A percentile compares a stretch with the other conserved stretches of the same genome.
These are phyloP conservation scores for Anoplius nigerrimus DNA, from an alignment of 2,888 invertebrate species.

Conservation along the genomic window DNA sequence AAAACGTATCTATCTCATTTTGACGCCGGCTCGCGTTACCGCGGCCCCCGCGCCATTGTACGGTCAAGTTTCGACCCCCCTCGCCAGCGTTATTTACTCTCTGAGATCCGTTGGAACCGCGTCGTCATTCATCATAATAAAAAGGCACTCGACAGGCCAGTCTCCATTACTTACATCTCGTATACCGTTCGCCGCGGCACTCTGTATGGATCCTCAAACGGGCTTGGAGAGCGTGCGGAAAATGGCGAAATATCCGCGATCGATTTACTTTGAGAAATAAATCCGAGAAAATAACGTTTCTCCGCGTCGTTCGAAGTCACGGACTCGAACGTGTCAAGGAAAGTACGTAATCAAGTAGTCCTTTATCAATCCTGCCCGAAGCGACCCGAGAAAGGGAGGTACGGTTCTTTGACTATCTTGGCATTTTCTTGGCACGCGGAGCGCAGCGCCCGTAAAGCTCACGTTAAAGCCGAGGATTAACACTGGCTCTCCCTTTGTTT, in stretches of 20 bases:
- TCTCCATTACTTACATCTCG: constrained; percentile 41
- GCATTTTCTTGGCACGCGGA: constrained; percentile 4
- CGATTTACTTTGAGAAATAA: neutral
- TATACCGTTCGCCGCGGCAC: neutral
- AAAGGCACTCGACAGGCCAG: constrained; percentile 44
- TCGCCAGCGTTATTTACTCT: constrained; percentile 35
- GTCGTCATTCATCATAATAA: constrained; percentile 59
- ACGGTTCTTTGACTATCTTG: neutral
- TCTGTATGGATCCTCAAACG: too few species aligned
- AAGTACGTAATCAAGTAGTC: too few species aligned
- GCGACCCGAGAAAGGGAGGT: too few species aligned
- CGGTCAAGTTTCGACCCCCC: constrained; percentile 27
- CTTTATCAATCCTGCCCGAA: too few species aligned
- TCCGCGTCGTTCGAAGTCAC: too few species aligned
- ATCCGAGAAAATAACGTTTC: neutral
- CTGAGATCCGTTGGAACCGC: constrained; percentile 32
- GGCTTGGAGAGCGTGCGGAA: too few species aligned
- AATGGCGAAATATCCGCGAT: too few species aligned
- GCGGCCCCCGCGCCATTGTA: neutral
- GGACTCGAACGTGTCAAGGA: too few species aligned
- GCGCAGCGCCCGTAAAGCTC: too few species aligned
- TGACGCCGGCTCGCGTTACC: constrained; percentile 7
- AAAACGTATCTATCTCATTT: constrained; percentile 20
- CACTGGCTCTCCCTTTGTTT: constrained; percentile 46
- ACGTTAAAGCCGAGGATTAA: constrained; percentile 23